Percentiles rank a stretch among this genome's conserved stretches.
phyloP scores from a whole-genome alignment of 2,888 invertebrate species.

The Panopea generosa region DNA sequence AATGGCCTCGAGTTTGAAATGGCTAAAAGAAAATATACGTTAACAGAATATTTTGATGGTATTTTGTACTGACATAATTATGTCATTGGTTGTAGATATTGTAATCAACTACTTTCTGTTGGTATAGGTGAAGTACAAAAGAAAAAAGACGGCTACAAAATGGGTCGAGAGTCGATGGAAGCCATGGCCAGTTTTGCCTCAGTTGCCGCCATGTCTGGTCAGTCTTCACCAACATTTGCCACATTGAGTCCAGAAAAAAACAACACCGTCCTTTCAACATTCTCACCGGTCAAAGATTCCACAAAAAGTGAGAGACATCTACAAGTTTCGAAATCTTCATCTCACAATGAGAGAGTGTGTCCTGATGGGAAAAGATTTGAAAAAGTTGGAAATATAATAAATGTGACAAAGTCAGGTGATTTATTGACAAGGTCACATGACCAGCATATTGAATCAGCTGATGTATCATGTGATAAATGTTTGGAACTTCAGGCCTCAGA shows the following conservation, averaged over 20 bases:
- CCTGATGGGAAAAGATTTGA: no score
- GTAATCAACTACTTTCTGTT: not conserved
- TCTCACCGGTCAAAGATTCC: no score
- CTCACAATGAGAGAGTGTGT: no score
- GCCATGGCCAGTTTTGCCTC: conserved; percentile 57
- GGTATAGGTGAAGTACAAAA: conserved; percentile 44
- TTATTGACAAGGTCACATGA: not conserved
- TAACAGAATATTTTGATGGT: no score
- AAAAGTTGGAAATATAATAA: no score
- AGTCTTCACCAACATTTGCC: conserved; percentile 19
- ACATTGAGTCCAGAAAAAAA: not conserved
- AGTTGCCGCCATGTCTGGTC: conserved; percentile 52
- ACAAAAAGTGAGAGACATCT: no score
- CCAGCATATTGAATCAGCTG: not conserved
- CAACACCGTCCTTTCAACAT: not conserved
- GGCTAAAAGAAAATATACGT: no score
- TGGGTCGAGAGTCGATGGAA: conserved; percentile 46
- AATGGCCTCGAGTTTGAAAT: no score
- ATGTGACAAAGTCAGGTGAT: not conserved
- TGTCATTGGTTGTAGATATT: no score
- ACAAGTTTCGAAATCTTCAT: no score
- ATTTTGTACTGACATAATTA: no score
- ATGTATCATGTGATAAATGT: conserved; percentile 38
- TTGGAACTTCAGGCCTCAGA: conserved; percentile 25
- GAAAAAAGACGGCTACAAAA: conserved; percentile 47